A percentile compares a stretch with the other conserved stretches of the same genome.
phyloP scores from a whole-genome alignment of 2,888 invertebrate genomes.

The Andrena minutula region DNA sequence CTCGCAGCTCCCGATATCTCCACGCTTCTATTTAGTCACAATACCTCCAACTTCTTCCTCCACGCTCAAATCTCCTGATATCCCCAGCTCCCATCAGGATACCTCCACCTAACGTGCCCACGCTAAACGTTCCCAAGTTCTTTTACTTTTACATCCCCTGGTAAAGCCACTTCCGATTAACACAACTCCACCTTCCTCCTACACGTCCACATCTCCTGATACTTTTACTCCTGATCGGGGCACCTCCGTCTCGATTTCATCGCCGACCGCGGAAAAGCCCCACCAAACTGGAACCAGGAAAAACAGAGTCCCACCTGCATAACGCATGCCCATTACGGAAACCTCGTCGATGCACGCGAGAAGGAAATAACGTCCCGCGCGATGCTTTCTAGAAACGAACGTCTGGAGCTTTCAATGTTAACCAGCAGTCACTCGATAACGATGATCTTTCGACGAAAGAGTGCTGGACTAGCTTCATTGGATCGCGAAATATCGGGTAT shows the following conservation, averaged over 20 bases:
- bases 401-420: slow-evolving; percentile 3
- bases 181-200: neutral
- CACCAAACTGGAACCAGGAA: neutral
- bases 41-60: neutral
- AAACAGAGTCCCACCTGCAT: neutral
- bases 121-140: neutral
- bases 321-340: neutral
- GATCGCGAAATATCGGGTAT: slow-evolving; percentile 42
- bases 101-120: neutral
- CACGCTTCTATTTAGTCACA: neutral
- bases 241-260: neutral
- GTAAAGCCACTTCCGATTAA: neutral
- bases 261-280: neutral
- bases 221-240: neutral
- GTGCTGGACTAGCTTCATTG: neutral
- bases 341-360: neutral
- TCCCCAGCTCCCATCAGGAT: no score
- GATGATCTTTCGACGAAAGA: neutral
- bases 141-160: neutral
- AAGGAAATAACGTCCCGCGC: neutral
- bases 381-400: neutral
- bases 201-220: neutral
- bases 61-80: no score
- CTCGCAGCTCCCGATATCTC: neutral
- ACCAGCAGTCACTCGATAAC: neutral